Conservation (phyloP, 2,113 vertebrate genomes). For the Zosterops japonicus region DNA sequence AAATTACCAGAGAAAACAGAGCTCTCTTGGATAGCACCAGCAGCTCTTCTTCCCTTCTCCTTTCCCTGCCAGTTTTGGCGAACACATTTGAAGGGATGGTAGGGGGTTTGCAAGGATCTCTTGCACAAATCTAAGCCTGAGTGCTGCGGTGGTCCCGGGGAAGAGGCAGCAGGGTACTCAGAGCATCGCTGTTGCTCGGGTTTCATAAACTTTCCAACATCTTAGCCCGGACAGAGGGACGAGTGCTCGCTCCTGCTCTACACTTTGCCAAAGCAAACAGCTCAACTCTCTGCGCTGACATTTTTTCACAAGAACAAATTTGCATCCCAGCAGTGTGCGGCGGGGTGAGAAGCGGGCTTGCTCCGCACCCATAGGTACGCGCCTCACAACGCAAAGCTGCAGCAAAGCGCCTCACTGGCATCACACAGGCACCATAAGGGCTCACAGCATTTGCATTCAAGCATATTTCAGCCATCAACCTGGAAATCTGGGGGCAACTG, state of each 20-base stretch:
- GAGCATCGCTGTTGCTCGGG: fast-evolving
- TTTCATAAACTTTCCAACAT: neutral
- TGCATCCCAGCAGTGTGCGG: conserved; percentile 2
- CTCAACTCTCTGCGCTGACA: neutral
- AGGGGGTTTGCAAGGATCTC: neutral
- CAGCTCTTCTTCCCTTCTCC: conserved; percentile 23
- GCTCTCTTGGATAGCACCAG: neutral
- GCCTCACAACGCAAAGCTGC: neutral
- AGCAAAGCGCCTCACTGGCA: neutral
- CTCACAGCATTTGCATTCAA: neutral
- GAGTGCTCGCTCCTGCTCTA: neutral
- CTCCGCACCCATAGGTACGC: conserved; percentile 21
- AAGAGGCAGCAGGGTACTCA: neutral
- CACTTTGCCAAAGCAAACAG: neutral
- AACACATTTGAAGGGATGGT: neutral
- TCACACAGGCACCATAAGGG: neutral
- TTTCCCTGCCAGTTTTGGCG: neutral
- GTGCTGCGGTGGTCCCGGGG: neutral
- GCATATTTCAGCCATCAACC: conserved; percentile 24
- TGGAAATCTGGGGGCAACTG: neutral
- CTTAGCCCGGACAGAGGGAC: neutral
- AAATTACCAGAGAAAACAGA: conserved; percentile 65
- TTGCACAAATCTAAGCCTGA: neutral
- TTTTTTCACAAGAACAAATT: conserved; percentile 51
- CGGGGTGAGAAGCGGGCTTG: conserved; percentile 14